Conservation (phyloP, 2,888 invertebrate genomes). For the Athetis lepigone region DNA sequence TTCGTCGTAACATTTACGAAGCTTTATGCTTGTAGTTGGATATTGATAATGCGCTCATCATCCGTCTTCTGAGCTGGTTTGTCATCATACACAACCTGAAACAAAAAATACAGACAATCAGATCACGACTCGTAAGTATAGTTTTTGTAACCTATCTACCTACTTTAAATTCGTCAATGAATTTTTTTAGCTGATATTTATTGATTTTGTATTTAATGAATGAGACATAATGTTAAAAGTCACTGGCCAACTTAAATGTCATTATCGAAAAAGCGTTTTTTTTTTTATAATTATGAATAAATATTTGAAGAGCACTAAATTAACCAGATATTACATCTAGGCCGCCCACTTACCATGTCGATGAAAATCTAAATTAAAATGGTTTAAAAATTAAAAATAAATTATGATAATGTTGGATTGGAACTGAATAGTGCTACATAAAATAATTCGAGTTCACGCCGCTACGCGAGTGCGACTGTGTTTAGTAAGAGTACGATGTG, state of each 20-base stretch:
- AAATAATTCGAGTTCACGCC: conserved; percentile 28
- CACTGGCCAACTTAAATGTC: conserved; percentile 21
- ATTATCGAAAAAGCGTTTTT: conserved; percentile 19
- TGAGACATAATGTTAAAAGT: conserved; percentile 22
- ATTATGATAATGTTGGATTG: conserved; percentile 11
- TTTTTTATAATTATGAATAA: conserved; percentile 4
- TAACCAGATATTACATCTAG: background rate
- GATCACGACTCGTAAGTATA: conserved; percentile 7
- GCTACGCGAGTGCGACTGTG: conserved; percentile 17
- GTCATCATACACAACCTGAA: conserved; percentile 87
- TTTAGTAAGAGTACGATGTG: conserved; percentile 51
- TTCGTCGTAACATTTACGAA: conserved; percentile 68
- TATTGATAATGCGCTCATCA: conserved; percentile 79
- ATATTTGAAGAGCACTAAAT: conserved; percentile 12
- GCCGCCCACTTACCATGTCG: conserved; percentile 45
- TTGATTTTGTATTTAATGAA: conserved; percentile 15
- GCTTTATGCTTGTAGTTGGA: conserved; percentile 87
- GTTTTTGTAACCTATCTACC: conserved; percentile 14
- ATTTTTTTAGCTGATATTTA: conserved; percentile 20
- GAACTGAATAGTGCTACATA: background rate
- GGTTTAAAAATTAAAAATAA: conserved; percentile 2
- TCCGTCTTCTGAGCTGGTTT: conserved; percentile 77
- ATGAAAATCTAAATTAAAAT: background rate
- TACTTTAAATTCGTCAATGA: conserved; percentile 31
- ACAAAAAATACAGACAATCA: conserved; percentile 68